A percentile compares a stretch with the other conserved stretches of the same genome.
Evolutionary conservation across 2,797 vertebrate genomes (phyloP).

Genomic region (Tokudaia tokunoshimensis): DNA sequence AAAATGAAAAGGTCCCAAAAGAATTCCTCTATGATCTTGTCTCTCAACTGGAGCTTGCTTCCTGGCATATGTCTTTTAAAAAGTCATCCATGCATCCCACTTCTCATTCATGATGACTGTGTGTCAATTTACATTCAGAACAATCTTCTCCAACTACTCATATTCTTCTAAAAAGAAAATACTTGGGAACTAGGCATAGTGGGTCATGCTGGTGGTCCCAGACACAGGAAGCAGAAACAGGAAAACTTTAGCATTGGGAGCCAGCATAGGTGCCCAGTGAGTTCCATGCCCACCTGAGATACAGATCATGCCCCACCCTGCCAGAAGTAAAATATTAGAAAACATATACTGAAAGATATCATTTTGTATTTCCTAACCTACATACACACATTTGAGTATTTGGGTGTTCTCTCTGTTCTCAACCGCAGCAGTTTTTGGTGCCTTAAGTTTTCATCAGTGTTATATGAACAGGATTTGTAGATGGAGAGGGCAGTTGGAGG

Average conservation of each 20-base stretch:
- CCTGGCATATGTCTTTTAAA: slow-evolving; percentile 67
- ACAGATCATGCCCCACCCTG: background rate
- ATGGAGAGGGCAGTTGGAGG: background rate
- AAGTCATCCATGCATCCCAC: background rate
- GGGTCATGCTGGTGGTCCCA: background rate
- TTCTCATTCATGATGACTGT: slow-evolving; percentile 40
- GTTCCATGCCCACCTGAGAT: background rate
- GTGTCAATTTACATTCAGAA: slow-evolving; percentile 35
- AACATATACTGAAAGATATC: background rate
- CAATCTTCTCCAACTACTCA: background rate
- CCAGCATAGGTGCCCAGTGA: background rate
- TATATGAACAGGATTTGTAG: background rate
- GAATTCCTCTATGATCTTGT: background rate
- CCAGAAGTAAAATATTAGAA: background rate
- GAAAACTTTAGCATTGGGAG: too few species aligned
- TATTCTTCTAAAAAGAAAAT: slow-evolving; percentile 6
- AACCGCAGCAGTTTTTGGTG: background rate
- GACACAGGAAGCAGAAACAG: background rate
- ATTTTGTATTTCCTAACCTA: background rate
- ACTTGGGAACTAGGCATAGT: background rate
- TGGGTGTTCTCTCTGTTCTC: background rate
- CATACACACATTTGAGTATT: background rate
- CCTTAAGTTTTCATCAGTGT: background rate
- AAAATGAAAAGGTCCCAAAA: background rate
- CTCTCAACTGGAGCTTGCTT: slow-evolving; percentile 33